Base-by-base conservation (phyloP, 2,888 invertebrate species). In the Rotaria socialis region DNA sequence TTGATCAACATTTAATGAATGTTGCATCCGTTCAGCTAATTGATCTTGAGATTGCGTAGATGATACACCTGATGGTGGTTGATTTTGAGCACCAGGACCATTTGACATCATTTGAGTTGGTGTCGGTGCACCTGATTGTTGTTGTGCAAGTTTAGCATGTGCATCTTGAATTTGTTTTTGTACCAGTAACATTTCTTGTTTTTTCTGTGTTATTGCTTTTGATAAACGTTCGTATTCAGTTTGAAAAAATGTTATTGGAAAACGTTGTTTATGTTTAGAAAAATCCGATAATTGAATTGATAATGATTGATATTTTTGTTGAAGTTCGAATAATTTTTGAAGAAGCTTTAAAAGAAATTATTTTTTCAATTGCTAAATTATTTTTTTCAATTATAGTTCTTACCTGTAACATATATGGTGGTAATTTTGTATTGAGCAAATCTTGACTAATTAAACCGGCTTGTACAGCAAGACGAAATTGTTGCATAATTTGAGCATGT, bases 351-450 rank as follows among this genome's bases (percentile, higher is more conserved):
- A 80, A 14, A 47, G 1, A 35, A 27, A 16, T 11, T 16, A 16
- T 8, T 11, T 50, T 8, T 50, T 14, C 0, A 50, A 50, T 14
- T 3, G 14, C 8, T 50, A 3, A 50, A 8, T 11, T 50, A 50
- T 8, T 11, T 50, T 50, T 50, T 50, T 50, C 24, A 67, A 35
- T 6, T 67, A 67, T 67, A n/a, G 7, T 35, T 35, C 35, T 80
- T 80, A 80, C 80, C 24, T 80, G 80, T 80, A 86, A 74, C 43
- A 86, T 85, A 35, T 55, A 85, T 19, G 75, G 80, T 56, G 86
- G 86, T 47, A 86, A 47, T 58, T 85, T 86, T 22, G 60, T 86
- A 60, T 80, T 85, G 55, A 86, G 80, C 35, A 86, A 84, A 56
- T 86, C 86, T 27, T 56, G 80, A 84, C 85, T 85, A 27, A 86